These are phyloP conservation scores for Pelagia noctiluca DNA, from an alignment of 30 jellyfish, hydroid and myxozoan species.

Conservation along the genomic window DNA sequence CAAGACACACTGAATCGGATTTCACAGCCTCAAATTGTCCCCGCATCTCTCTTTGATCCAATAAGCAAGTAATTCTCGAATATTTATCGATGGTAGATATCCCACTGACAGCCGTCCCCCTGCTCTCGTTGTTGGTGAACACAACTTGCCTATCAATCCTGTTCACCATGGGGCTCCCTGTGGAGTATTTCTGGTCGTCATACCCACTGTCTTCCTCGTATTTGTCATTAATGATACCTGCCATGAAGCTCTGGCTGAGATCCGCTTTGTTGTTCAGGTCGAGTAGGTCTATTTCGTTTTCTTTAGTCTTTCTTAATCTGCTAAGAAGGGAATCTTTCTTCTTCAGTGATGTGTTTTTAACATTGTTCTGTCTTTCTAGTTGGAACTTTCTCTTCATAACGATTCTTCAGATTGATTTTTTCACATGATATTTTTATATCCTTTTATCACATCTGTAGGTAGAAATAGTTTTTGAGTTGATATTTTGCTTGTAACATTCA, in stretches of 20 bases:
- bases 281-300: no score
- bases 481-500: no score
- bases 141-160: slow-evolving; percentile 1
- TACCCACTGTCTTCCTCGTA: slow-evolving; percentile 16
- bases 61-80: no score
- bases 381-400: slow-evolving; percentile 7
- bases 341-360: not conserved
- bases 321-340: not conserved
- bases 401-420: no score
- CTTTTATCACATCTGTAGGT: no score
- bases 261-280: not conserved
- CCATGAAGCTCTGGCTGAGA: not conserved
- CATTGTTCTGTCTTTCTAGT: not conserved
- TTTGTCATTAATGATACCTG: not conserved
- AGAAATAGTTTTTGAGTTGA: no score
- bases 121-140: no score
- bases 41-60: no score
- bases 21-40: no score
- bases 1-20: no score
- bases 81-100: not conserved
- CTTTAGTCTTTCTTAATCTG: not conserved
- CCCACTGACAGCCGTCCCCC: not conserved
- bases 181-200: not conserved
- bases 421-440: no score
- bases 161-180: not conserved